Base-by-base conservation (phyloP, 2,797 vertebrate genomes). In the Crocodylus rhombifer region DNA sequence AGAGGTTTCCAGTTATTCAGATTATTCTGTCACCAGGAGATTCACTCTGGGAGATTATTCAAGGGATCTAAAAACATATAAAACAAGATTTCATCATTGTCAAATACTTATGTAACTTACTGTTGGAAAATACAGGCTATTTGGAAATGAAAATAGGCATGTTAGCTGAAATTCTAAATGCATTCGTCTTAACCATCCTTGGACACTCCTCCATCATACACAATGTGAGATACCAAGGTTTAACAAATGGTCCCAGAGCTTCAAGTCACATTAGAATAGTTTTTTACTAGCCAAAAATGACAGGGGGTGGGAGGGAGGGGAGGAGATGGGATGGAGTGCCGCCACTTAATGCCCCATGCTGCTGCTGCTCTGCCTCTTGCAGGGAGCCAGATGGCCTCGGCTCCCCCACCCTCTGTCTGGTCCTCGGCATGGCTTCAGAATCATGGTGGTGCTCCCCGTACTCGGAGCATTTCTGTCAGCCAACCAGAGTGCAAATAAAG, bases 21-120 rank as follows among this genome's bases (percentile, higher is more conserved):
- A 84, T 95, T 89, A 87, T 90, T 96, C 5, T 25, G 58, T 60
- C 60, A 86, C 84, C 61, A 92, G 65, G 90, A 56, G 42, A 73
- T 73, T 74, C 33, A 69, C 13, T 61, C 33, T 95, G 23, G 88
- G 94, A 83, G 94, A 86, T 9, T 65, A 62, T 57, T 95, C 80
- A 26, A 33, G 3, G 1, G 67, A 23, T 62, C 12, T 25, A 7
- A n/a, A 86, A 91, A 20, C 42, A 42, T 51, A 21, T 30, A 74
- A 92, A 77, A 4, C 25, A 25, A 67, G 10, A 12, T 75, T 26
- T 85, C 63, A 92, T 84, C 61, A 67, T 6, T 33, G 23, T 12
- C 5, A 36, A 25, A 36, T 71, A 71, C 6, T 81, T 67, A 4
- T 23, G 1, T 14, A 7, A 86, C 78, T 86, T 86, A 13, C n/a